A percentile compares a stretch with the other conserved stretches of the same genome.
Evolutionary conservation across 2,888 invertebrate genomes (phyloP).

Genomic region (Micoletzkya japonica): DNA sequence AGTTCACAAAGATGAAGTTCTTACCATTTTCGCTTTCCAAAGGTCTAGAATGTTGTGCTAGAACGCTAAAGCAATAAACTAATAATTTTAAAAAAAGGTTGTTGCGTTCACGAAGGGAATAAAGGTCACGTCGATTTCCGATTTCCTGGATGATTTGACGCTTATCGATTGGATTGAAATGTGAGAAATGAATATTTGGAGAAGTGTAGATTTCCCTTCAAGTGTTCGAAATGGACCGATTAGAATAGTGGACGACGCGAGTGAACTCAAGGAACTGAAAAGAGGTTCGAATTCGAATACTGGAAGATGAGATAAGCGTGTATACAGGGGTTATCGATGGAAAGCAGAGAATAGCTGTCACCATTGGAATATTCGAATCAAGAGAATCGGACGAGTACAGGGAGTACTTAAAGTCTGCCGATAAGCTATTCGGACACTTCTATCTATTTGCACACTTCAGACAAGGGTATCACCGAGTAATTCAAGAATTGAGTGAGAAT

Average conservation of each 20-base stretch:
- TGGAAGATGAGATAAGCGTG: background rate
- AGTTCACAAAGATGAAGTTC: too few relatives aligned
- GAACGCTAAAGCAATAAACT: too few relatives aligned
- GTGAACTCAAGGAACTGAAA: conserved; percentile 33
- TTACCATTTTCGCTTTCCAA: too few relatives aligned
- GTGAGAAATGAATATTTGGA: conserved; percentile 13
- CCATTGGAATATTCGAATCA: conserved; percentile 15
- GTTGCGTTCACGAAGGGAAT: conserved; percentile 24
- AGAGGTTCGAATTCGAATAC: conserved; percentile 32
- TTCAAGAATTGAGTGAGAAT: background rate
- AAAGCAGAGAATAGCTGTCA: conserved; percentile 12
- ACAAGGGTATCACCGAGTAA: conserved; percentile 31
- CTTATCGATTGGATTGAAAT: conserved; percentile 24
- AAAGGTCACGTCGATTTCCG: conserved; percentile 14
- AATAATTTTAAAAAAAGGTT: background rate
- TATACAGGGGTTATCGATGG: conserved; percentile 22
- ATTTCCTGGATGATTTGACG: background rate
- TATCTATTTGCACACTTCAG: conserved; percentile 42
- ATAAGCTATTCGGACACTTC: conserved; percentile 53
- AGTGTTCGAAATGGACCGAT: conserved; percentile 42
- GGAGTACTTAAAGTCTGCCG: conserved; percentile 49
- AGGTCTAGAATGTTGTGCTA: too few relatives aligned
- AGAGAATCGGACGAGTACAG: conserved; percentile 38
- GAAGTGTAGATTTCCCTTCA: conserved; percentile 13
- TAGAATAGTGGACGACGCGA: conserved; percentile 31